Conservation (phyloP, 2,797 vertebrate genomes). For the Argentina silus region DNA sequence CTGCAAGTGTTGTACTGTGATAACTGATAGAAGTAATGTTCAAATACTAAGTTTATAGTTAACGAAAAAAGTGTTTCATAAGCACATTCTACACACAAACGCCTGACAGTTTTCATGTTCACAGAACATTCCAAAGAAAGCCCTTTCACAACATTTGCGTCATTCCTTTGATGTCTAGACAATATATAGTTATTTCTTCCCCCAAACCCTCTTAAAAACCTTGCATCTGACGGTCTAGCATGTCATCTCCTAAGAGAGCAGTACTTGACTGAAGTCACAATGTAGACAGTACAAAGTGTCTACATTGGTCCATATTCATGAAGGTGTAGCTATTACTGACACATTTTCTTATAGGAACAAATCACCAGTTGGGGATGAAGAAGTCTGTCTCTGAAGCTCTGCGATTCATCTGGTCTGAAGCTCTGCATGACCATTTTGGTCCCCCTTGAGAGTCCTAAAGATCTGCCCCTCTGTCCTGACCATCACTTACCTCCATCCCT, state of each 20-base stretch:
- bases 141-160: constrained; percentile 78
- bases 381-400: constrained; percentile 52
- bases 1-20: constrained; percentile 39
- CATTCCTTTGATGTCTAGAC: constrained; percentile 74
- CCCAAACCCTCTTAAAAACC: constrained; percentile 50
- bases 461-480: not conserved
- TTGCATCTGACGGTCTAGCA: constrained; percentile 65
- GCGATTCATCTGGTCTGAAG: constrained; percentile 60
- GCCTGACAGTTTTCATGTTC: constrained; percentile 65
- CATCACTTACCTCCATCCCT: not conserved
- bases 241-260: constrained; percentile 74
- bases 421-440: constrained; percentile 28
- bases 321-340: constrained; percentile 79
- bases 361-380: constrained; percentile 60
- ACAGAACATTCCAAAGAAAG: constrained; percentile 69
- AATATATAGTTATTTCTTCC: constrained; percentile 58
- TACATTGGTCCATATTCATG: constrained; percentile 73
- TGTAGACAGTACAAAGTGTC: constrained; percentile 74
- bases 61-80: constrained; percentile 62
- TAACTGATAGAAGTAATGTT: constrained; percentile 60
- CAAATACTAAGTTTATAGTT: constrained; percentile 56
- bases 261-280: constrained; percentile 73
- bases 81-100: constrained; percentile 58
- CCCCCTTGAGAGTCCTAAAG: not conserved
- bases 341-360: constrained; percentile 80